These are phyloP conservation scores for Telenomus remus DNA, from an alignment of 1,140 invertebrate species.

Conservation along the genomic window DNA sequence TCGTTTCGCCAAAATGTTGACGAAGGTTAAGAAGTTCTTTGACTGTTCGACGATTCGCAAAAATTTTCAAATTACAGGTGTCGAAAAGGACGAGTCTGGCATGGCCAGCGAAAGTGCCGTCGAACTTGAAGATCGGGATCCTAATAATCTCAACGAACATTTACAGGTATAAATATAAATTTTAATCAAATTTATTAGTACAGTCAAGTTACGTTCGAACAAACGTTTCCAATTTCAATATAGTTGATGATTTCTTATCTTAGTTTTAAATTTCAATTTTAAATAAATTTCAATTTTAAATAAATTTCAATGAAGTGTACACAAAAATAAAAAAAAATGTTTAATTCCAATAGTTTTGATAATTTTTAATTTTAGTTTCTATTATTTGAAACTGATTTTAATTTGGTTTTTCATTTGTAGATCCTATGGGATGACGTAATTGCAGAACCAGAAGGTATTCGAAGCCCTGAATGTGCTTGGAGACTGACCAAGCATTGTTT, in stretches of 20 bases:
- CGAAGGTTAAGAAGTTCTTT: constrained; percentile 55
- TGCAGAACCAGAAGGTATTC: constrained; percentile 84
- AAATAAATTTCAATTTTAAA: no score
- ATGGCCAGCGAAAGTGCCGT: constrained; percentile 71
- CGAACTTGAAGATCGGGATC: constrained; percentile 81
- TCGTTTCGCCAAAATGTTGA: constrained; percentile 48
- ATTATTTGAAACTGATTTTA: neutral
- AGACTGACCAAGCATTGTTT: constrained; percentile 82
- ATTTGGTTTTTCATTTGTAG: constrained; percentile 68
- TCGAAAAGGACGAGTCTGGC: constrained; percentile 69
- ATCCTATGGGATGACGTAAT: constrained; percentile 86
- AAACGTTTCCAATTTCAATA: no score
- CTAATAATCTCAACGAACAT: constrained; percentile 81
- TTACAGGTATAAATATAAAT: constrained; percentile 77
- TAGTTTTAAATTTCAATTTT: no score
- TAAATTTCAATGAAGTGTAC: no score
- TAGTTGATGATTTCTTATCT: no score
- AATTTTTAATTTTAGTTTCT: no score
- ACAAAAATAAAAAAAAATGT: no score
- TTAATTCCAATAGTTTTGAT: no score
- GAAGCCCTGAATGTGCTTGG: constrained; percentile 86
- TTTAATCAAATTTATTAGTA: no score
- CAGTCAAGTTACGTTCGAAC: no score
- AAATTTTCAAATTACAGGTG: constrained; percentile 65
- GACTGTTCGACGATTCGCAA: constrained; percentile 48